Base-by-base conservation (phyloP, 2,113 vertebrate genomes). In the Ornithorhynchus anatinus region DNA sequence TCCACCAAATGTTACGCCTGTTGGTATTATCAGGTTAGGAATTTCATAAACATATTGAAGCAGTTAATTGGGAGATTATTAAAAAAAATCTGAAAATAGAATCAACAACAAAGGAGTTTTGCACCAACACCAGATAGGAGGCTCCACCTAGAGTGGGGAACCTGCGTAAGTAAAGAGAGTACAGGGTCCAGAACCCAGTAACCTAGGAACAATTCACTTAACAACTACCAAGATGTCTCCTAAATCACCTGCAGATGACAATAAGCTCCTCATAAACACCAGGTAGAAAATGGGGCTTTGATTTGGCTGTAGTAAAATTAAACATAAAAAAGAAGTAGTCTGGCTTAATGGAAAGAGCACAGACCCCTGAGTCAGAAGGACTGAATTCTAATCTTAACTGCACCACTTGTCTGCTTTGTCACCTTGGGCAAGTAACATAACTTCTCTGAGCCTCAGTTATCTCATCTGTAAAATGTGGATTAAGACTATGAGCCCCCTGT, bases 1-100 rank as follows among this genome's bases (percentile, higher is more conserved):
- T 93, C 88, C 86, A 92, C 90, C 89, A 94, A 95, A 95, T 94
- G 93, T 95, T 94, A 92, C 87, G 75, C 89, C 88, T 93, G 91
- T 94, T 94, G 92, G 89, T 92, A 91, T 94, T 94, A 94, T 91
- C 89, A 89, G 7, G 83, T 94, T 92, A 95, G 90, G 92, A 91
- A 92, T 93, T 93, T 93, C 91, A 92, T 93, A 93, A 92, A 92
- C 87, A 91, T 91, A 85, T 89, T 91, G 91, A 91, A 94, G 89
- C 84, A 89, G 91, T 92, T 95, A 95, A 94, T 94, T 95, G 89
- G 91, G 90, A 91, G 90, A 90, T 91, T 92, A 91, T 89, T 93
- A n/a, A 13, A 63, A 77, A 88, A 91, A 84, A 61, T 72, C 85
- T 89, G 74, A 86, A 91, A 90, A 91, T 89, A 89, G 85, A 88